Base-by-base conservation (phyloP, 1,140 invertebrate species). In the Teleogryllus occipitalis region DNA sequence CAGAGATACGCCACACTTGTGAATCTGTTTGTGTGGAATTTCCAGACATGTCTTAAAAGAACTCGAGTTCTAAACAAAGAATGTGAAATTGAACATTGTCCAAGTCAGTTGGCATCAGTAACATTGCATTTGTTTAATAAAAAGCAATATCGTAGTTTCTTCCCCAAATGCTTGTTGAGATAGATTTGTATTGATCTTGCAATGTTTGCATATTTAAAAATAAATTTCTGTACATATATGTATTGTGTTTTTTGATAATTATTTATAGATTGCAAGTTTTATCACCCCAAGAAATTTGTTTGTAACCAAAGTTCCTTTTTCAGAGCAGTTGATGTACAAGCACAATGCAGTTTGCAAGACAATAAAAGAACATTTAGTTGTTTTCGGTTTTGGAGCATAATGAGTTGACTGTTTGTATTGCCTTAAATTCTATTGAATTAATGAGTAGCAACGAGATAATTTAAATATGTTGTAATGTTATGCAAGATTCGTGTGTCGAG, bases 171-270 rank as follows among this genome's bases (percentile, higher is more conserved):
- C 87, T 88, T 88, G 86, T 87, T 88, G 87, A 87, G 86, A 87
- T 88, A 88, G 86, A 87, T 88, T 88, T 88, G 87, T 88, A 88
- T 88, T 88, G 87, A 88, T 88, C 80, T 81, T 87, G 86, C 87
- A 88, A 87, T 88, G 87, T 88, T 87, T 88, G 87, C 87, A 87
- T 88, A 88, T 87, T 87, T 88, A 87, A 88, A 86, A 87, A 87
- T 87, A 87, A 88, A 88, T 87, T 87, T 88, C 87, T 88, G 87
- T 88, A 88, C 87, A 87, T 88, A 88, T 79, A 39, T 79, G 48
- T n/a, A 12, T 15, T 76, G 54, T 18, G 27, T 54, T 79, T 79
- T 39, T 39, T 1, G 27, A 5, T 39, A 39, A 39, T 39, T 39
- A 39, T 39, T 39, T 39, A 39, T 39, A 39, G 27, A 2, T 39